phyloP scores from a whole-genome alignment of 2,113 vertebrate genomes.

The Hypomesus transpacificus region DNA sequence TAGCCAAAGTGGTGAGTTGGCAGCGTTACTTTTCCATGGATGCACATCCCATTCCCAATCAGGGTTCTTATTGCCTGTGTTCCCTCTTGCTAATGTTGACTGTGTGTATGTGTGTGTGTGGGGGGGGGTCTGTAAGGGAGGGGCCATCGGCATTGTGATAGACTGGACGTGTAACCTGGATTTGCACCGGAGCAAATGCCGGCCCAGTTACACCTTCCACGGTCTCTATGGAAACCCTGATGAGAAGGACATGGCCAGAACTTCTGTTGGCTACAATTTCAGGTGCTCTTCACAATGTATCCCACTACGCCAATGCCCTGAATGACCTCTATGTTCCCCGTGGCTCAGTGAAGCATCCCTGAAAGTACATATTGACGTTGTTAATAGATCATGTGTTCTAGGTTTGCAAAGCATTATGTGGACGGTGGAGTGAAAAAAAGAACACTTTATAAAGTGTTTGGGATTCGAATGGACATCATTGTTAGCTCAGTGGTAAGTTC shows the following conservation, averaged over 20 bases:
- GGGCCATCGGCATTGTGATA: slow-evolving; percentile 86
- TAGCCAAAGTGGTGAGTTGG: slow-evolving; percentile 78
- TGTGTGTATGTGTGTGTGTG: neutral
- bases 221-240: slow-evolving; percentile 80
- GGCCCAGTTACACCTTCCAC: slow-evolving; percentile 82
- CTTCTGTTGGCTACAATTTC: slow-evolving; percentile 92
- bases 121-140: slow-evolving; percentile 72
- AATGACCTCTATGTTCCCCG: too few species aligned
- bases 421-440: slow-evolving; percentile 72
- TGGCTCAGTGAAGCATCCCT: neutral
- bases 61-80: neutral
- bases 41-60: too few species aligned
- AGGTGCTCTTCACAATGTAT: slow-evolving; percentile 68
- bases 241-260: slow-evolving; percentile 58
- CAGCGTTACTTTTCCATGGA: neutral
- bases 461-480: slow-evolving; percentile 88
- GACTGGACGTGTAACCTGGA: slow-evolving; percentile 94
- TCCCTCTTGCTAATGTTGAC: neutral
- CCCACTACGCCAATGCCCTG: too few species aligned
- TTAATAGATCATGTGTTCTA: slow-evolving; percentile 31
- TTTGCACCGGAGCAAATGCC: slow-evolving; percentile 72
- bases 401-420: slow-evolving; percentile 84
- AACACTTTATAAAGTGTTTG: slow-evolving; percentile 91
- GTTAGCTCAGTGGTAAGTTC: slow-evolving; percentile 83
- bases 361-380: neutral